Conservation (phyloP, 2,113 vertebrate genomes). For the Penelope pileata region DNA sequence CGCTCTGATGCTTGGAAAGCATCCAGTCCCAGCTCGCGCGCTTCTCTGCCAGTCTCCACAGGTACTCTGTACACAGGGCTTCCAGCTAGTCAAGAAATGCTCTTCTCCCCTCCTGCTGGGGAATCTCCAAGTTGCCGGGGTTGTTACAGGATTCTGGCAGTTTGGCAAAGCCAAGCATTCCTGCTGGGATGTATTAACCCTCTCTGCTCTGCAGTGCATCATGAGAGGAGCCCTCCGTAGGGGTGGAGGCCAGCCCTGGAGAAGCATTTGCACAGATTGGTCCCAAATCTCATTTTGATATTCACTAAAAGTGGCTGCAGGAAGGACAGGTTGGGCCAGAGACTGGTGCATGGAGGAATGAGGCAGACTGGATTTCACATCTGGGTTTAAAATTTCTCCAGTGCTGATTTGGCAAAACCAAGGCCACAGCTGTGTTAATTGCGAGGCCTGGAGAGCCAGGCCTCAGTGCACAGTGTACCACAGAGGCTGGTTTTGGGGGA, state of each 20-base stretch:
- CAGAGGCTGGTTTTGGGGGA: not conserved
- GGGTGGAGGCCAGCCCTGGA: not conserved
- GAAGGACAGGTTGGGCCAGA: not conserved
- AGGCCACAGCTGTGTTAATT: not conserved
- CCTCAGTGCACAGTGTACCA: not conserved
- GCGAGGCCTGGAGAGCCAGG: not conserved
- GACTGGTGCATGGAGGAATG: not conserved
- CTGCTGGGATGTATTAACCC: not conserved
- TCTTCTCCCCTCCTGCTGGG: slow-evolving; percentile 35
- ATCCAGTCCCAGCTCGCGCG: slow-evolving; percentile 57
- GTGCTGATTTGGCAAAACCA: not conserved
- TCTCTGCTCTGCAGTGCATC: not conserved
- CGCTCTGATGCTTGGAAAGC: slow-evolving; percentile 68
- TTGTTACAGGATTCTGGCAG: not conserved
- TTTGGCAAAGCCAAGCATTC: slow-evolving; percentile 7
- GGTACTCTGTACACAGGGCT: slow-evolving; percentile 60
- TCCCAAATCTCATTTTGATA: not conserved
- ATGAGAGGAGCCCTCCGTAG: not conserved
- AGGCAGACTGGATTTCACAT: not conserved
- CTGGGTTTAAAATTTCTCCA: not conserved
- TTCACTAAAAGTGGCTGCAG: not conserved
- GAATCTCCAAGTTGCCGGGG: slow-evolving; percentile 23
- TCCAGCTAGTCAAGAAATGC: slow-evolving; percentile 49
- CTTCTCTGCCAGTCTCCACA: slow-evolving; percentile 70
- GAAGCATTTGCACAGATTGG: not conserved